These are phyloP conservation scores for Tipula unca DNA, from an alignment of 2,888 invertebrate genomes.

Conservation along the genomic window DNA sequence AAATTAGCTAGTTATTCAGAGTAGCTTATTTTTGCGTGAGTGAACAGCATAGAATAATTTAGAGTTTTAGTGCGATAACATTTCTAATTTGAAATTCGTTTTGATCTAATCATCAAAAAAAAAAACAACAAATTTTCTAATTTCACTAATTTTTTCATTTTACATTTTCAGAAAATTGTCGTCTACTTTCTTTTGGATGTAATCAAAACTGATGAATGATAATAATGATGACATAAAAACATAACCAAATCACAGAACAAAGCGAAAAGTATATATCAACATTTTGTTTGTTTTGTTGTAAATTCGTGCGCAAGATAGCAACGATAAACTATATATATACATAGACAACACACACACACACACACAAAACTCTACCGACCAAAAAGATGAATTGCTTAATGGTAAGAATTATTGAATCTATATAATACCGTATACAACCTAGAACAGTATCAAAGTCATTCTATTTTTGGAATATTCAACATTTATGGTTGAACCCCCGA, in stretches of 20 bases:
- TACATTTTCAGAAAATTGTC: not conserved
- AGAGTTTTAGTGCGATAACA: not conserved
- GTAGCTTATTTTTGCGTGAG: not conserved
- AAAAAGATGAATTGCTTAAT: constrained; percentile 8
- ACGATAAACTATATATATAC: not conserved
- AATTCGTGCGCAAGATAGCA: not conserved
- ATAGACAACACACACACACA: not conserved
- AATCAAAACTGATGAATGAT: not conserved
- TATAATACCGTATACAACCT: not conserved
- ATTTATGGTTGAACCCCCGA: not conserved
- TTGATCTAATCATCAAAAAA: too few relatives aligned
- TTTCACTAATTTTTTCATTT: not conserved
- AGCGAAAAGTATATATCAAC: not conserved
- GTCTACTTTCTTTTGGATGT: not conserved
- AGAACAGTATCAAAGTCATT: not conserved
- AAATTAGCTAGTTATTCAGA: not conserved
- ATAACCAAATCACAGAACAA: not conserved
- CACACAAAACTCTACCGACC: not conserved
- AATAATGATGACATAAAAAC: not conserved
- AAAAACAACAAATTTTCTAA: not conserved
- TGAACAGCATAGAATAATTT: not conserved
- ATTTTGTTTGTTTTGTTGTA: not conserved
- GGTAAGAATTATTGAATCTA: not conserved
- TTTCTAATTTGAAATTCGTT: not conserved
- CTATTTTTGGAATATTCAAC: not conserved